Base-by-base conservation (phyloP, 2,113 vertebrate genomes). In the Saimiri boliviensis region DNA sequence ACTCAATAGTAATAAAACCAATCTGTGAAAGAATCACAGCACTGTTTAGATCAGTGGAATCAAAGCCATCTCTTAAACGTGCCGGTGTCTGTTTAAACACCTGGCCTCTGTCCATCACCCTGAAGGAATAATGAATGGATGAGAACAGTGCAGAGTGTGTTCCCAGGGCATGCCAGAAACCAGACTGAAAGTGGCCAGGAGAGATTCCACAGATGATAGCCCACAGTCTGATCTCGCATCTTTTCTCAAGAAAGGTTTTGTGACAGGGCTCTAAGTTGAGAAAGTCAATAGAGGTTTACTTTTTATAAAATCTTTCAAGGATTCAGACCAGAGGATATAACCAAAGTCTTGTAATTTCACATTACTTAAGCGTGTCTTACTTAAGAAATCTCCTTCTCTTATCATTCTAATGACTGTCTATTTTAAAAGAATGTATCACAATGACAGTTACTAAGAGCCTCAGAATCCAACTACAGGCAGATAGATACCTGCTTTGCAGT, bases 51-150 rank as follows among this genome's bases (percentile, higher is more conserved):
- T 91, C 27, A 82, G 13, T 47, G 35, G 56, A 85, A 68, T 88
- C 66, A 91, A 66, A 94, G 79, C 35, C n/a, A 27, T 52, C 45
- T 94, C 49, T n/a, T 27, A 74, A 60, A 92, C 10, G 30, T 89
- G 21, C 42, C 49, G 32, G 35, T 74, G 35, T 86, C 88, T 77
- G 1, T 40, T 91, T 86, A 79, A 90, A 54, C 63, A 92, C 11
- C 77, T 93, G 93, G 73, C 91, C n/a, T 86, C 54, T 66, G 52
- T 88, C 86, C 86, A 70, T 94, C 52, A 49, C 32, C 68, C 86
- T 45, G 70, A 45, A 47, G 42, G 49, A 32, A 86, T 83, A 52
- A 74, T 70, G 79, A 89, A 79, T 80, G 91, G 60, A 81, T 80
- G 42, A 80, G 42, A 76, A 76, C 70, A 63, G 19, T 23, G 2